Conservation (phyloP, 2,113 vertebrate species). For the Sus scrofa region DNA sequence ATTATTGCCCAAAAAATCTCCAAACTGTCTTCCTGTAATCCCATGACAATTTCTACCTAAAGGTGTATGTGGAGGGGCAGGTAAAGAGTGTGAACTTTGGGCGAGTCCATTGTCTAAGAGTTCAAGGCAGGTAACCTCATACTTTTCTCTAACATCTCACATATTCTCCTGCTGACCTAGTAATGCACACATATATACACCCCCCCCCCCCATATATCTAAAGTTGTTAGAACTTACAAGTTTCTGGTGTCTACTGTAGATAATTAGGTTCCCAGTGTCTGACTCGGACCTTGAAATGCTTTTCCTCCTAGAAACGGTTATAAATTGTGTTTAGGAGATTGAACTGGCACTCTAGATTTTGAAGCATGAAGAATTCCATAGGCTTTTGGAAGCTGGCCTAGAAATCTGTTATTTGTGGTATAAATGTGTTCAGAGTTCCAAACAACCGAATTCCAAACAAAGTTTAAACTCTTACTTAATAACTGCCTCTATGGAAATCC, state of each 20-base stretch:
- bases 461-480: background rate
- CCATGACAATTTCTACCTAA: background rate
- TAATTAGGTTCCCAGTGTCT: background rate
- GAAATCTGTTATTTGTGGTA: background rate
- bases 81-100: background rate
- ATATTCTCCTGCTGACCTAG: background rate
- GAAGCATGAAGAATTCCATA: constrained; percentile 33
- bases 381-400: constrained; percentile 13
- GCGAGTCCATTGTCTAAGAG: background rate
- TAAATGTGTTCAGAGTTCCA: background rate
- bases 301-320: background rate
- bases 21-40: background rate
- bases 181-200: background rate
- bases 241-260: background rate
- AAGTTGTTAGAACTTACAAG: background rate
- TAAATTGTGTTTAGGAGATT: background rate
- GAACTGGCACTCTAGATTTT: background rate
- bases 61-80: background rate
- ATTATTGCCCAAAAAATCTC: background rate
- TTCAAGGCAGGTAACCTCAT: background rate
- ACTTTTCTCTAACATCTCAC: background rate
- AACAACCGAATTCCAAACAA: background rate
- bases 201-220: background rate
- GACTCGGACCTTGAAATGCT: background rate
- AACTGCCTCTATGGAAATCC: background rate